Evolutionary conservation across 92 coral and sea anemone genomes (phyloP).

Genomic region (Hydrozoanthus gracilis): DNA sequence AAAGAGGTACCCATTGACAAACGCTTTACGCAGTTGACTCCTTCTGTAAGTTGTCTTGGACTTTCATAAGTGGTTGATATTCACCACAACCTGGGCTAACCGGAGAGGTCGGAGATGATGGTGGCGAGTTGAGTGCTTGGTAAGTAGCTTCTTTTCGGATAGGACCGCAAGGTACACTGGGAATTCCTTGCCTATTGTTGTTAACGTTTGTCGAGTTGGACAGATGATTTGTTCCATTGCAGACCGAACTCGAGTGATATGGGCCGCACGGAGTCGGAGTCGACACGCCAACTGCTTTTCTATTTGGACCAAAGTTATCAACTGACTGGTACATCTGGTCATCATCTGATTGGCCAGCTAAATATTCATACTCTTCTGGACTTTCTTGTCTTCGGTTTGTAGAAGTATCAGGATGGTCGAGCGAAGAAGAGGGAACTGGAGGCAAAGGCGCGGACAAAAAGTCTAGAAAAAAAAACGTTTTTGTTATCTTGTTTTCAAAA

Average conservation of each 20-base stretch:
- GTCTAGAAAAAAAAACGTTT: background rate
- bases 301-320: conserved; percentile 19
- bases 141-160: background rate
- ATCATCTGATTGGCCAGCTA: conserved; percentile 8
- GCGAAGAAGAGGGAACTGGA: background rate
- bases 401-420: background rate
- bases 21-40: background rate
- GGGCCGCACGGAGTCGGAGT: conserved; percentile 10
- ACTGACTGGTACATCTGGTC: conserved; percentile 35
- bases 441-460: conserved; percentile 20
- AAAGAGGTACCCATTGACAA: background rate
- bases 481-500: too few species aligned
- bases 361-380: background rate
- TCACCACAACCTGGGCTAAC: background rate
- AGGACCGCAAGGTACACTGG: too few species aligned
- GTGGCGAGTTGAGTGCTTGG: conserved; percentile 19
- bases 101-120: background rate
- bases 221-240: background rate
- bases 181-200: background rate
- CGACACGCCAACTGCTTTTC: background rate
- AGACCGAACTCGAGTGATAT: conserved; percentile 11
- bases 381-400: background rate
- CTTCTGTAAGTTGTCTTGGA: background rate
- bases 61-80: conserved; percentile 14
- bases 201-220: background rate